Conservation (phyloP, 2,797 vertebrate genomes). For the Phyllotis vaccarum region DNA sequence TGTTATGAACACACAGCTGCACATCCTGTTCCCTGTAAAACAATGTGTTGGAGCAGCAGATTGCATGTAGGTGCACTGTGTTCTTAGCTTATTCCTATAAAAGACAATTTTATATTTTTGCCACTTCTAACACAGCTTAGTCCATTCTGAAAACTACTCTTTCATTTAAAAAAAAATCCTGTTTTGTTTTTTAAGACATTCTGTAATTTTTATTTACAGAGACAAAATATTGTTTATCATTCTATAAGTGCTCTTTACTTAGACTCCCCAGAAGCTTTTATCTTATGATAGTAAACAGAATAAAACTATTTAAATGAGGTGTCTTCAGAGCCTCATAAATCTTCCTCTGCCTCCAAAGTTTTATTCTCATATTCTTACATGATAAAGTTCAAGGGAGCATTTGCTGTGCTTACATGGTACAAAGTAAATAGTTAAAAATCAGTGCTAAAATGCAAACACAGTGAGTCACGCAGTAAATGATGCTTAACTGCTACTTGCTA, state of each 20-base stretch:
- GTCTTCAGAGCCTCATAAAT: not conserved
- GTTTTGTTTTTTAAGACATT: not conserved
- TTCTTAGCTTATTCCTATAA: conserved; percentile 53
- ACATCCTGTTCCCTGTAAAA: conserved; percentile 12
- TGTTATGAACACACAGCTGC: conserved; percentile 57
- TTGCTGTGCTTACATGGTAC: not conserved
- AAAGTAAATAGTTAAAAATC: conserved; percentile 1
- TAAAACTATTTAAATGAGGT: not conserved
- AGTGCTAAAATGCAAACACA: not conserved
- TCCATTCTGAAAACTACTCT: conserved; percentile 62
- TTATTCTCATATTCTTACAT: not conserved
- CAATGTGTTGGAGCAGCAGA: not conserved
- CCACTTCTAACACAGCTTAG: conserved; percentile 43
- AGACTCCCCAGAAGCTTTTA: not conserved
- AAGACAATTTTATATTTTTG: conserved; percentile 43
- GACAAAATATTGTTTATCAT: not conserved
- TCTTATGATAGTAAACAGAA: not conserved
- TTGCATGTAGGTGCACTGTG: conserved; percentile 42
- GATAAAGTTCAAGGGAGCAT: not conserved
- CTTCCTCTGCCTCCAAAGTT: not conserved
- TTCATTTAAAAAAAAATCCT: not conserved
- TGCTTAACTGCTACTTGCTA: not conserved
- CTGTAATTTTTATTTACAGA: not conserved
- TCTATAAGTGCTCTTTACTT: not conserved
- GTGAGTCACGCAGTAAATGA: not conserved